A percentile compares a stretch with the other conserved stretches of the same genome.
Evolutionary conservation across 2,888 invertebrate genomes (phyloP).

Genomic region (Trisateles emortualis): DNA sequence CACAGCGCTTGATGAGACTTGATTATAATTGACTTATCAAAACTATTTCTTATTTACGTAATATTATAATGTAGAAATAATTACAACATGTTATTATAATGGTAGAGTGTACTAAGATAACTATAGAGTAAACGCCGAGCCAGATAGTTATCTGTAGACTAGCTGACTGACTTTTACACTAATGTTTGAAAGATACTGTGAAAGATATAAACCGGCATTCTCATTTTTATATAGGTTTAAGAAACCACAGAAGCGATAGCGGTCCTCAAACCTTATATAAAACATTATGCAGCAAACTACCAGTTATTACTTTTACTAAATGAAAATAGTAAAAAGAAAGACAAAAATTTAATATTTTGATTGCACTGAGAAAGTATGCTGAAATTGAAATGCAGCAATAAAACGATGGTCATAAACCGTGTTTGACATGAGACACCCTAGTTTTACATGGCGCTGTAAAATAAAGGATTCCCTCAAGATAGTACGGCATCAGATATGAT

Average conservation of each 20-base stretch:
- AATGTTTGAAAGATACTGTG: too few relatives aligned
- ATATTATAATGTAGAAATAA: not conserved
- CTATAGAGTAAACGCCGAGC: too few relatives aligned
- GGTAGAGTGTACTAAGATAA: too few relatives aligned
- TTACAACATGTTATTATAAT: not conserved
- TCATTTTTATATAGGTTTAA: not conserved
- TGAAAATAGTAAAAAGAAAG: not conserved
- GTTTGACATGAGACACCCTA: not conserved
- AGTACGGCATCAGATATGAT: constrained; percentile 18
- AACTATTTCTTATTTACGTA: constrained; percentile 1
- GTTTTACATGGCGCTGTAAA: not conserved
- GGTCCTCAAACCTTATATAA: too few relatives aligned
- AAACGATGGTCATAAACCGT: not conserved
- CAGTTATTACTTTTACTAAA: not conserved
- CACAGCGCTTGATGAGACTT: constrained; percentile 15
- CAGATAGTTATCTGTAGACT: too few relatives aligned
- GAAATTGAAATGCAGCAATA: not conserved
- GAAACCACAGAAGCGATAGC: too few relatives aligned
- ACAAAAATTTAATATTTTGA: too few relatives aligned
- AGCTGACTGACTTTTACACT: too few relatives aligned
- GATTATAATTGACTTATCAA: not conserved
- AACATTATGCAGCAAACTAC: not conserved
- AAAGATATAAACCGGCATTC: not conserved
- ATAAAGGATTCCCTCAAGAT: not conserved
- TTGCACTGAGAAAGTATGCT: not conserved